phyloP scores from a whole-genome alignment of 2,888 invertebrate genomes.

The Idaea straminata region DNA sequence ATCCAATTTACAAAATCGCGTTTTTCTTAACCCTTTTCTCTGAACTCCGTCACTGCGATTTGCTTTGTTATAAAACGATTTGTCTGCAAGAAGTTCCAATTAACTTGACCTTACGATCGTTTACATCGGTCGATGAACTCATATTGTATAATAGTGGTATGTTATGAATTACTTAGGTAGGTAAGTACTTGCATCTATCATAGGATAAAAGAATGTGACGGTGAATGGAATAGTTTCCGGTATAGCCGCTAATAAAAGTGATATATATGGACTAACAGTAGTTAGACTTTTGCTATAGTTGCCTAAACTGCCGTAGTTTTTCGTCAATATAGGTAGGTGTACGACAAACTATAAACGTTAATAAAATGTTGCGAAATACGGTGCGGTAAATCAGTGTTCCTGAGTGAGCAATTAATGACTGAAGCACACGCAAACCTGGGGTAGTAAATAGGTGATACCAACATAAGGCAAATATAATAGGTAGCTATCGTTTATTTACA shows the following conservation, averaged over 20 bases:
- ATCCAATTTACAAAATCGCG: background rate
- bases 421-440: slow-evolving; percentile 13
- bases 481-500: background rate
- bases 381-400: slow-evolving; percentile 15
- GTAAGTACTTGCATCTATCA: background rate
- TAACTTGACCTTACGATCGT: slow-evolving; percentile 50
- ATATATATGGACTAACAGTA: too few relatives aligned
- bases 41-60: slow-evolving; percentile 10
- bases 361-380: slow-evolving; percentile 2
- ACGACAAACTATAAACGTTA: background rate
- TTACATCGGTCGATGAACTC: slow-evolving; percentile 43
- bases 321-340: background rate
- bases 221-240: too few relatives aligned
- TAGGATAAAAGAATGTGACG: too few relatives aligned
- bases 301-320: too few relatives aligned
- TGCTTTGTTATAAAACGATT: slow-evolving; percentile 6
- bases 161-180: slow-evolving; percentile 28
- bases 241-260: too few relatives aligned
- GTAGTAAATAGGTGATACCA: background rate
- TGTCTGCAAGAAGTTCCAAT: slow-evolving; percentile 35
- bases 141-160: slow-evolving; percentile 37
- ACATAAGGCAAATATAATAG: background rate
- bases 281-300: too few relatives aligned
- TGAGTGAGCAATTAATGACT: slow-evolving; percentile 14
- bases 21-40: slow-evolving; percentile 14